Evolutionary conservation across 1,140 invertebrate genomes (phyloP).

Genomic region (Cheumatopsyche charites): DNA sequence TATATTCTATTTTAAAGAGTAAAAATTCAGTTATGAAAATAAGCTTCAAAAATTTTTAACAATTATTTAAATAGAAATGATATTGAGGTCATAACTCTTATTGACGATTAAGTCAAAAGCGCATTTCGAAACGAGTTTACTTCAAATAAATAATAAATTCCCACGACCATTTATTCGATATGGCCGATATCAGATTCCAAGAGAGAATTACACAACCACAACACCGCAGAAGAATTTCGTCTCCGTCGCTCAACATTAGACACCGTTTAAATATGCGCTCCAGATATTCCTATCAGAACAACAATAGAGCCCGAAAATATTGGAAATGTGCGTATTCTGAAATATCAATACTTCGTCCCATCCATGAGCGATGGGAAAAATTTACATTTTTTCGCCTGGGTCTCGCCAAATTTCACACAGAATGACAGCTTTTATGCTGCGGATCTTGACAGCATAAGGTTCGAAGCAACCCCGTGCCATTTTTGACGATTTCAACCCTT

Average conservation of each 20-base stretch:
- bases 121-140: background rate
- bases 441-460: background rate
- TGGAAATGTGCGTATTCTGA: background rate
- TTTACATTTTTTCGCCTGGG: slow-evolving; percentile 30
- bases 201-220: background rate
- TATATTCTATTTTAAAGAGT: too few relatives aligned
- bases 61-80: too few relatives aligned
- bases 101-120: too few relatives aligned
- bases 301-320: too few relatives aligned
- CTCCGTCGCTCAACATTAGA: background rate
- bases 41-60: too few relatives aligned
- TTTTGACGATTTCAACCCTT: background rate
- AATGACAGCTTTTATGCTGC: slow-evolving; percentile 33
- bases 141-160: background rate
- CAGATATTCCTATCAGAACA: too few relatives aligned
- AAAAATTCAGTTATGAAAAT: too few relatives aligned
- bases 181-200: slow-evolving; percentile 19
- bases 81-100: too few relatives aligned
- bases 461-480: background rate
- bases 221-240: background rate
- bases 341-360: slow-evolving; percentile 18
- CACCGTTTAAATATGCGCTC: too few relatives aligned
- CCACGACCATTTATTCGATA: slow-evolving; percentile 12
- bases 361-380: slow-evolving; percentile 30
- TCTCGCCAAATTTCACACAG: slow-evolving; percentile 27